Evolutionary conservation across 2,888 invertebrate genomes (phyloP), one percentile per base, ranked within the genome.

Genomic region (Seira sanloemensis): DNA sequence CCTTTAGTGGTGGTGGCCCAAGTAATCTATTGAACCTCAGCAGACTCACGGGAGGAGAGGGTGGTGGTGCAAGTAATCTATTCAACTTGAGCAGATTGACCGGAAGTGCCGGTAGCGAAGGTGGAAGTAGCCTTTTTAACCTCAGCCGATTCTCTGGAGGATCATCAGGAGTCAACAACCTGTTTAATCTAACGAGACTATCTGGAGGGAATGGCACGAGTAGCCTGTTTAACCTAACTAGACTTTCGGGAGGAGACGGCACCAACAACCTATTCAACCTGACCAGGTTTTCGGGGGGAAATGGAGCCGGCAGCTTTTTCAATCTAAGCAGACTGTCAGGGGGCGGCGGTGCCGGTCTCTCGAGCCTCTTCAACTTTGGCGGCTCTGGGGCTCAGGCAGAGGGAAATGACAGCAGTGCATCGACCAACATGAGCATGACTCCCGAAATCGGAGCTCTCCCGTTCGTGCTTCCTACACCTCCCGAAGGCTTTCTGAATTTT

Each of bases 401-500:
- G 2, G 24, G 24, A 24, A 12, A 9, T 19, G 18, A 9, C 16
- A 23, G 65, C 18, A 23, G 18, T 21, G 65, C 23, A 65, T 5
- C 21, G 4, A 65, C 21, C 9, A 50, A 50, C 16, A 18, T 18
- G 2, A n/a, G 16, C 2, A n/a, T 18, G 16, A 50, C 16, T 18
- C 16, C 12, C 16, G 50, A 50, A 50, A n/a, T 24, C 27, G 9
- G 18, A 7, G 4, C 12, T 25, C 71, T 71, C 23, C 21, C 26
- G 18, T 71, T 62, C 21, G 16, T 71, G 24, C 21, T 62, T 2
- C 62, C 62, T 7, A 50, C 73, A 7, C 67, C 73, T 21, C 71
- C 71, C 0, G 74, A 74, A 58, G 80, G 80, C 2, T 37, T 80
- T 12, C 66, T 83, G 9, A 67, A 68, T 37, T 9, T 27, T 2